Evolutionary conservation across 2,113 vertebrate species (phyloP).

Genomic region (Thalassarche chlororhynchos): DNA sequence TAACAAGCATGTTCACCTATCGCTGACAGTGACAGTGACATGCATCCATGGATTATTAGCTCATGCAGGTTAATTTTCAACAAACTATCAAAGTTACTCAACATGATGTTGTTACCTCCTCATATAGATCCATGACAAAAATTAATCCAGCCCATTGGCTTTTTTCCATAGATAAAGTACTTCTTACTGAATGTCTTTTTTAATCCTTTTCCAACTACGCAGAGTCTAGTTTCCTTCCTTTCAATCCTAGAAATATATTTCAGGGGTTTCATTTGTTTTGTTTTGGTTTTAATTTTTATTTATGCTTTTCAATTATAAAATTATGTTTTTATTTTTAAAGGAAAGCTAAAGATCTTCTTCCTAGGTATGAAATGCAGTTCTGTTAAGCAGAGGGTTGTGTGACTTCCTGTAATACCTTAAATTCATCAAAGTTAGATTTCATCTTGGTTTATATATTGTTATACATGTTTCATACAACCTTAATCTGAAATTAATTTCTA

Average conservation of each 20-base stretch:
- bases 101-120: neutral
- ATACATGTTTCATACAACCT: neutral
- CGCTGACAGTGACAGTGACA: neutral
- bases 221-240: neutral
- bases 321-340: neutral
- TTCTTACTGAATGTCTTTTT: neutral
- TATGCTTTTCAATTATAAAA: neutral
- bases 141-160: neutral
- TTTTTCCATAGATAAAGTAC: neutral
- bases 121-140: neutral
- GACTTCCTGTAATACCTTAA: neutral
- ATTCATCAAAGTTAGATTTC: neutral
- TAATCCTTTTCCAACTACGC: neutral
- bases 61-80: neutral
- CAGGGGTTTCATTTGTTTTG: fast-evolving
- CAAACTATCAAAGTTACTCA: neutral
- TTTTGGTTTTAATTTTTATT: neutral
- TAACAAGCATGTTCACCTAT: neutral
- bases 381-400: neutral
- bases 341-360: neutral
- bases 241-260: neutral
- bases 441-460: neutral
- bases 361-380: neutral
- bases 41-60: neutral
- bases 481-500: neutral